These are phyloP conservation scores for Leptocoma aspasia DNA, from an alignment of 2,113 vertebrate species.

Conservation along the genomic window DNA sequence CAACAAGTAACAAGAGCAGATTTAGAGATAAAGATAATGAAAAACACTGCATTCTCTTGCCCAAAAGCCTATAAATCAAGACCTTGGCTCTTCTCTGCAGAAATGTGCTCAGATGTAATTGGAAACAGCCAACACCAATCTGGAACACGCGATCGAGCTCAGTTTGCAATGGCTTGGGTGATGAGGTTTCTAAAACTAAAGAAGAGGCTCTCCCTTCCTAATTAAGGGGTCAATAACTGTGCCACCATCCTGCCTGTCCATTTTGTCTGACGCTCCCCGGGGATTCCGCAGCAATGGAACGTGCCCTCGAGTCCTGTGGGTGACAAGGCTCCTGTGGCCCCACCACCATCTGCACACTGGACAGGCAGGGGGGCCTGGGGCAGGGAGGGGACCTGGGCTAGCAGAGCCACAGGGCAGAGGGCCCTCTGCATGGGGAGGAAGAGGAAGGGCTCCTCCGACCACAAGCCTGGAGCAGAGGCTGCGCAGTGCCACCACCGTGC, in stretches of 20 bases:
- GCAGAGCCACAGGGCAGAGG: not conserved
- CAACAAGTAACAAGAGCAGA: conserved; percentile 43
- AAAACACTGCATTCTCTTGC: conserved; percentile 39
- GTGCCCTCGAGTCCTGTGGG: accelerated
- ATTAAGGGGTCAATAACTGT: not conserved
- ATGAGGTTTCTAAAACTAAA: not conserved
- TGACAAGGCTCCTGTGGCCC: not conserved
- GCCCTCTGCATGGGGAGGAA: accelerated
- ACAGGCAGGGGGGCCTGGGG: accelerated
- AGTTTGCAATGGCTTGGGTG: not conserved
- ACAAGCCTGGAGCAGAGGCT: accelerated
- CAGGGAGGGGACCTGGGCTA: not conserved
- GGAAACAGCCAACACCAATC: not conserved
- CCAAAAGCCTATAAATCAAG: conserved; percentile 57
- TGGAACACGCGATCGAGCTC: not conserved
- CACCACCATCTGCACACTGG: accelerated
- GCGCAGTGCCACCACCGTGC: accelerated
- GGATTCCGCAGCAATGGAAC: not conserved
- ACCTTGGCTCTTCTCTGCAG: conserved; percentile 35
- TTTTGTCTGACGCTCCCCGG: not conserved
- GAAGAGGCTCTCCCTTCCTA: not conserved
- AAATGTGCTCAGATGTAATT: conserved; percentile 8
- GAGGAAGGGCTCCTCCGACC: not conserved
- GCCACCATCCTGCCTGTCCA: accelerated
- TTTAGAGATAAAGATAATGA: conserved; percentile 53